Base-by-base conservation (phyloP, 2,888 invertebrate species). In the Meghimatium bilineatum region DNA sequence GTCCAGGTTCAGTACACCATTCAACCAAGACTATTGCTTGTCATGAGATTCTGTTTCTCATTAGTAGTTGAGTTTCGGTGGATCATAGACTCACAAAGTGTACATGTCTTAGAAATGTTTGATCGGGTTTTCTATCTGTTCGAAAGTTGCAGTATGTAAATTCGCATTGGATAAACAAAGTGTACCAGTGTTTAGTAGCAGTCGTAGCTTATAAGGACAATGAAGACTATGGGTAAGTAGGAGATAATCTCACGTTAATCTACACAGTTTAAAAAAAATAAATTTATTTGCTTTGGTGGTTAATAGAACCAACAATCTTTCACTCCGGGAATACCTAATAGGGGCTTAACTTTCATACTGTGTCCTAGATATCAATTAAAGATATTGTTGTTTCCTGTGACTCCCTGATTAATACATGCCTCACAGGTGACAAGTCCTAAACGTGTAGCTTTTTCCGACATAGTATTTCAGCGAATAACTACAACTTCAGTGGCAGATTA, bases 191-290 rank as follows among this genome's bases (percentile, higher is more conserved):
- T 26, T 38, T 36, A n/a, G 44, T 8, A 44, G 5, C 44, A 44
- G 44, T 44, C 6, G 12, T 44, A 44, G 44, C 12, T 44, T 44
- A 44, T 5, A 44, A 44, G 6, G 12, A 44, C 5, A 8, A 74
- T 74, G 74, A 74, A n/a, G 32, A 20, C 32, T 3, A 49, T 23
- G 52, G 74, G 74, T 74, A 49, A 29, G 74, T 74, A 74, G 44
- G 5, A 26, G 14, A 10, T 14, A 1, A 8, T 23, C 17, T 23
- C 20, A 56, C 23, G 6, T 56, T 6, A 56, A 56, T 3, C 20
- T 2, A 56, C 3, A 56, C 56, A 56, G n/a, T n/a, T n/a, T n/a
- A n/a, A n/a, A n/a, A n/a, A n/a, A n/a, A n/a, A n/a, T n/a, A n/a
- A n/a, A n/a, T n/a, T n/a, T n/a, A n/a, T n/a, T n/a, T n/a, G n/a